Conservation (phyloP, 1,140 invertebrate genomes). For the Belonocnema kinseyi region DNA sequence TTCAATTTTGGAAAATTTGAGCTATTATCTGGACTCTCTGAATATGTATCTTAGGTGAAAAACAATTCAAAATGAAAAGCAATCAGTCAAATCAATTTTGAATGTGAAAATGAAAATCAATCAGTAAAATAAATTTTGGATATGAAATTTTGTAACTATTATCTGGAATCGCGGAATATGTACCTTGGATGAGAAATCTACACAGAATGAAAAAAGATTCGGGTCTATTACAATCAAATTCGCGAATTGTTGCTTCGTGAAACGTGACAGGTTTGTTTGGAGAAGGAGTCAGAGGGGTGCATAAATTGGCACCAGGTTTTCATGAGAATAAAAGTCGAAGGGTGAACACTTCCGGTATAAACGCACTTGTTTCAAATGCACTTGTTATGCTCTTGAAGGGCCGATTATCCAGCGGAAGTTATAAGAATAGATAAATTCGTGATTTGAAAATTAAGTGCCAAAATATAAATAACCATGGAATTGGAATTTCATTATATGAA, state of each 20-base stretch:
- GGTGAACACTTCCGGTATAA: constrained; percentile 62
- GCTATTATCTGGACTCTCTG: too few relatives aligned
- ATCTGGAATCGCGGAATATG: not conserved
- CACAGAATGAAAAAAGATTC: not conserved
- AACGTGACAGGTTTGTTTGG: constrained; percentile 62
- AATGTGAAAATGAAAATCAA: too few relatives aligned
- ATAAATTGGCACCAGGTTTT: constrained; percentile 64
- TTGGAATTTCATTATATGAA: not conserved
- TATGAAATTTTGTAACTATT: constrained; percentile 3
- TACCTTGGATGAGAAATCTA: not conserved
- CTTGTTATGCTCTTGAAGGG: constrained; percentile 58
- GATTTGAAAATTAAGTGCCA: constrained; percentile 12
- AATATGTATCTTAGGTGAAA: too few relatives aligned
- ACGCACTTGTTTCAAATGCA: constrained; percentile 62
- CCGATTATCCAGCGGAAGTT: constrained; percentile 62
- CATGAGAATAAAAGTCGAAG: constrained; percentile 51
- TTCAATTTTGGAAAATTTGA: too few relatives aligned
- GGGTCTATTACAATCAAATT: constrained; percentile 42
- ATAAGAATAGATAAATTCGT: constrained; percentile 48
- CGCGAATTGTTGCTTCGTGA: constrained; percentile 62
- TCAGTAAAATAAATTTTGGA: not conserved
- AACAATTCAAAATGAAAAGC: too few relatives aligned
- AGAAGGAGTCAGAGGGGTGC: constrained; percentile 63
- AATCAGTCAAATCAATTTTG: too few relatives aligned
- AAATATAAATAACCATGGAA: not conserved